phyloP scores from a whole-genome alignment of 2,888 invertebrate species.

The Ophioninae sp. region DNA sequence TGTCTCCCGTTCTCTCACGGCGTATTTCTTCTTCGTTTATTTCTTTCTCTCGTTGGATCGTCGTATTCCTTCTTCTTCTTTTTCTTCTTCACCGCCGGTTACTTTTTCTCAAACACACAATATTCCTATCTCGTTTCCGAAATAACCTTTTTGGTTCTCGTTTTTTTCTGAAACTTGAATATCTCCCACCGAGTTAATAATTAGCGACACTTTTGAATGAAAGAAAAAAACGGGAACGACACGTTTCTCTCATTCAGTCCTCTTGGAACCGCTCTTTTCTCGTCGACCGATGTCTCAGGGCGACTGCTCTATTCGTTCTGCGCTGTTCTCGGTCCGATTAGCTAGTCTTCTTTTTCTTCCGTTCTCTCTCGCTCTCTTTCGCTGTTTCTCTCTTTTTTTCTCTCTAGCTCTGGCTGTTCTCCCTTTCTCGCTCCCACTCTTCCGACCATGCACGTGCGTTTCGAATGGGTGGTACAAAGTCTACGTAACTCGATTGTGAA shows the following conservation, averaged over 20 bases:
- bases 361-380: slow-evolving; percentile 42
- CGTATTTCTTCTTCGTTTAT: slow-evolving; percentile 39
- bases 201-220: not conserved
- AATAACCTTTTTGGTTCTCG: not conserved
- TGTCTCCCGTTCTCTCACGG: slow-evolving; percentile 12
- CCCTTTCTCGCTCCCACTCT: slow-evolving; percentile 24
- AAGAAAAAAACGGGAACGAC: slow-evolving; percentile 13
- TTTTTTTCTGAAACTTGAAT: slow-evolving; percentile 1
- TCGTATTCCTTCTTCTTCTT: slow-evolving; percentile 25
- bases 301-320: slow-evolving; percentile 47
- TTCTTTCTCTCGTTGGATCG: slow-evolving; percentile 39
- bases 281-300: slow-evolving; percentile 35
- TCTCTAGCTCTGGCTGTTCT: slow-evolving; percentile 15
- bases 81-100: slow-evolving; percentile 12
- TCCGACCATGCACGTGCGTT: slow-evolving; percentile 71
- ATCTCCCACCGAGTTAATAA: not conserved
- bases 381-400: slow-evolving; percentile 17
- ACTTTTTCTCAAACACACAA: slow-evolving; percentile 5
- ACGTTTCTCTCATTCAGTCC: slow-evolving; percentile 25
- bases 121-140: not conserved
- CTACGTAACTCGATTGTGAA: slow-evolving; percentile 52
- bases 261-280: slow-evolving; percentile 27
- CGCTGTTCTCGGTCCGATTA: slow-evolving; percentile 33
- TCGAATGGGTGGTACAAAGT: slow-evolving; percentile 73
- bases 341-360: slow-evolving; percentile 26